Evolutionary conservation across 2,888 invertebrate genomes (phyloP), one percentile per base, ranked within the genome.

Genomic region (Chalcis sispes): DNA sequence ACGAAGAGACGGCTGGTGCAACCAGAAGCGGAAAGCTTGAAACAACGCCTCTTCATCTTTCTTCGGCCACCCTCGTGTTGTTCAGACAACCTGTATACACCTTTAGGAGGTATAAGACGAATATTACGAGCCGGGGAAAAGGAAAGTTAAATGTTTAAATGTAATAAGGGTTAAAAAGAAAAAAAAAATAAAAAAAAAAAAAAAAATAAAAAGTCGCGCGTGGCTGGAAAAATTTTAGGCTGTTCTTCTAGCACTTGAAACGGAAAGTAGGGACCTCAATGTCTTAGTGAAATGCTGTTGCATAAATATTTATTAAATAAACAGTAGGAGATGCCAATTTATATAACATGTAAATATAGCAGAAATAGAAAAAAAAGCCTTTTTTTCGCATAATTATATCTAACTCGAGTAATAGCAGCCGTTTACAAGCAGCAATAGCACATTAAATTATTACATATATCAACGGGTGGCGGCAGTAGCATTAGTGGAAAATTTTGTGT

Each of bases 241-340:
- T 92, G 92, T 92, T 92, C 92, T 92, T 92, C 92, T 92, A 92
- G 92, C 92, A 92, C 92, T 90, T 86, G 82, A 87, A 89, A 90
- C 87, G 88, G 90, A 89, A 91, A 91, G 91, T 90, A 90, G 89
- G 89, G 86, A 89, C 90, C 88, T 84, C 87, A 87, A 86, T 88
- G 86, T 86, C 48, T 62, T 85, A 84, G 81, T 83, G 82, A 85
- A 84, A 85, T 84, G 83, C 84, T 85, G 81, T 81, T 79, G 78
- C 76, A 74, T 66, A 74, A 56, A n/a, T n/a, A n/a, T 62, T 52
- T 67, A 77, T 80, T 65, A 70, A 67, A 61, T 65, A 75, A 78
- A 70, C 69, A 75, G 32, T 59, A 75, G 40, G 54, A 67, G 25
- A 75, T 69, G 72, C 18, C n/a, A 65, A 56, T 64, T 54, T 27